Conservation (phyloP, 1,140 invertebrate genomes). For the Homarus americanus region DNA sequence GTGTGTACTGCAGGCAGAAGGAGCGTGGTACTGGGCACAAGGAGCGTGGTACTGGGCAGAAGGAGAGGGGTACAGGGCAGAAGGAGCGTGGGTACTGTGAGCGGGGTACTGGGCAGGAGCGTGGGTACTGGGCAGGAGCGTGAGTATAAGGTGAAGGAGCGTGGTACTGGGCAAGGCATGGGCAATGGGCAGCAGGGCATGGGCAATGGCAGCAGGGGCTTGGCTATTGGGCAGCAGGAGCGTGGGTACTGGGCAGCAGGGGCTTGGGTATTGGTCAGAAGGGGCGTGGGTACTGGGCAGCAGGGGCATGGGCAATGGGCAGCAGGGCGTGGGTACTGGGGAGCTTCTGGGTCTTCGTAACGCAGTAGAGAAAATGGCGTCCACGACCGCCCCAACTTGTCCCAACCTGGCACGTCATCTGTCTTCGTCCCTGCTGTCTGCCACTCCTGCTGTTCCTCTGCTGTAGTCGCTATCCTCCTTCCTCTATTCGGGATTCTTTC, state of each 20-base stretch:
- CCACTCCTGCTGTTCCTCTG: background rate
- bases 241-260: background rate
- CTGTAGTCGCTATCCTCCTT: background rate
- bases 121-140: too few species aligned
- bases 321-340: background rate
- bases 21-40: too few species aligned
- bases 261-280: background rate
- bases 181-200: too few species aligned
- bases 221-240: background rate
- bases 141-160: too few species aligned
- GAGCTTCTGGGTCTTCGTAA: background rate
- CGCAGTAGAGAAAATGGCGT: slow-evolving; percentile 23
- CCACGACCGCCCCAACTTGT: slow-evolving; percentile 2
- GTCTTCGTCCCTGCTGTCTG: background rate
- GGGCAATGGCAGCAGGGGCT: background rate
- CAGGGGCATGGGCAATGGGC: background rate
- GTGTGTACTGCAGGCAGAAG: too few species aligned
- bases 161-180: too few species aligned
- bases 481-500: background rate
- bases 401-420: slow-evolving; percentile 8
- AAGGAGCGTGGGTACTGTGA: too few species aligned
- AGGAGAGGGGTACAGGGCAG: too few species aligned
- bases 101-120: too few species aligned
- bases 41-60: too few species aligned
- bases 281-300: background rate